Percentiles rank a stretch among this genome's conserved stretches.
These are phyloP conservation scores for Nomada lathburiana DNA, from an alignment of 2,888 invertebrate species.

Conservation along the genomic window DNA sequence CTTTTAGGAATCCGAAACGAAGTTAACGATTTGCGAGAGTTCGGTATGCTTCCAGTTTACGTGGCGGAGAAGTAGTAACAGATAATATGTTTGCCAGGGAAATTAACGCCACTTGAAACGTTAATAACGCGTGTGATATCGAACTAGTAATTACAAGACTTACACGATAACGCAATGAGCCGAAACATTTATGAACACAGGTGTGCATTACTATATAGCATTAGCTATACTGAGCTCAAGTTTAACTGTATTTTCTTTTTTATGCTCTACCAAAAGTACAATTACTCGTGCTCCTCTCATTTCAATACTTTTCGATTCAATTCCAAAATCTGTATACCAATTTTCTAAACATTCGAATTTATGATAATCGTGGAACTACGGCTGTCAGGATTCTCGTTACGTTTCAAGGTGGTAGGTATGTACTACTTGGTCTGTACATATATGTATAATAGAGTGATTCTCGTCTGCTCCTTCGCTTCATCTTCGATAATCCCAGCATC, in stretches of 20 bases:
- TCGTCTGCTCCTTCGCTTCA: neutral
- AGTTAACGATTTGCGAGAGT: conserved; percentile 40
- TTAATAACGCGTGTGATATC: conserved; percentile 64
- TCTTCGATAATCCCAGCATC: conserved; percentile 42
- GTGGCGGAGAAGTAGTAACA: neutral
- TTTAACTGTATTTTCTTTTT: conserved; percentile 23
- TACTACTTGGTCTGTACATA: no score
- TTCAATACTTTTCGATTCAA: no score
- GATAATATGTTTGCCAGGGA: conserved; percentile 54
- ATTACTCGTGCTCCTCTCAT: neutral
- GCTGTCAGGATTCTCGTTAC: neutral
- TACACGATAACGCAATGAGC: conserved; percentile 58
- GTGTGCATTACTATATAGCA: conserved; percentile 35
- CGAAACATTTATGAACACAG: conserved; percentile 32
- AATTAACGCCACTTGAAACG: conserved; percentile 58
- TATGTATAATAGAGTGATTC: neutral
- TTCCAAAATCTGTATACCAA: neutral
- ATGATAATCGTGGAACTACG: neutral
- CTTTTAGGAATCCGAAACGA: conserved; percentile 37
- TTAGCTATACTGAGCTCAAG: neutral
- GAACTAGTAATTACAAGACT: conserved; percentile 70
- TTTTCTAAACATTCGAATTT: neutral
- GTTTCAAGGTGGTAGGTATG: neutral
- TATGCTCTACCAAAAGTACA: neutral
- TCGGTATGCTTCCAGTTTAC: conserved; percentile 42